A percentile compares a stretch with the other conserved stretches of the same genome.
These are phyloP conservation scores for Notarius quadriscutis DNA, from an alignment of 2,113 vertebrate species.

Conservation along the genomic window DNA sequence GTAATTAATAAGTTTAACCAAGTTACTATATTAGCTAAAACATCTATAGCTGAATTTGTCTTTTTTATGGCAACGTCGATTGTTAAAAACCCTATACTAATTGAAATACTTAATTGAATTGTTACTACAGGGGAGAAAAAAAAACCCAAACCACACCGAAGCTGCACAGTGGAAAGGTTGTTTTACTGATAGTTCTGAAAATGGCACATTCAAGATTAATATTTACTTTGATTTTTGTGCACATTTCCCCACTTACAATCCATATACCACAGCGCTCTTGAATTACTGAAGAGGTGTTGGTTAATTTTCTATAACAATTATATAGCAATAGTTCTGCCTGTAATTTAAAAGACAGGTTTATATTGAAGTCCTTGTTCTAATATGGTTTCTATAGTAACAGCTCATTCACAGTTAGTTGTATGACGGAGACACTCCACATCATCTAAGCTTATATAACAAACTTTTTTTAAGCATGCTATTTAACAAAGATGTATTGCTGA, in stretches of 20 bases:
- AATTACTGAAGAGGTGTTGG: not conserved
- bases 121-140: not conserved
- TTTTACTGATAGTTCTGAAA: not conserved
- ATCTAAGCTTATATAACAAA: conserved; percentile 2
- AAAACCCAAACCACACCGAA: not conserved
- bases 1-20: not conserved
- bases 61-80: not conserved
- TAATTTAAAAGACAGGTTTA: not conserved
- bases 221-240: not conserved
- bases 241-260: not conserved
- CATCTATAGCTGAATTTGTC: not conserved
- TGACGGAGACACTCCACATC: not conserved
- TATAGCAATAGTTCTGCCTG: not conserved
- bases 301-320: not conserved
- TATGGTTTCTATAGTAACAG: conserved; percentile 13
- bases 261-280: not conserved
- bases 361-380: no score
- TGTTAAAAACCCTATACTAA: not conserved
- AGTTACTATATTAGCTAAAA: not conserved
- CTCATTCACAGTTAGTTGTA: not conserved
- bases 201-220: not conserved
- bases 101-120: not conserved
- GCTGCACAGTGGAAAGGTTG: not conserved
- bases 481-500: conserved; percentile 7
- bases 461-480: not conserved